Percentiles rank a stretch among this genome's conserved stretches.
These are phyloP conservation scores for Hypocryptadius cinnamomeus DNA, from an alignment of 2,113 vertebrate genomes.

Conservation along the genomic window DNA sequence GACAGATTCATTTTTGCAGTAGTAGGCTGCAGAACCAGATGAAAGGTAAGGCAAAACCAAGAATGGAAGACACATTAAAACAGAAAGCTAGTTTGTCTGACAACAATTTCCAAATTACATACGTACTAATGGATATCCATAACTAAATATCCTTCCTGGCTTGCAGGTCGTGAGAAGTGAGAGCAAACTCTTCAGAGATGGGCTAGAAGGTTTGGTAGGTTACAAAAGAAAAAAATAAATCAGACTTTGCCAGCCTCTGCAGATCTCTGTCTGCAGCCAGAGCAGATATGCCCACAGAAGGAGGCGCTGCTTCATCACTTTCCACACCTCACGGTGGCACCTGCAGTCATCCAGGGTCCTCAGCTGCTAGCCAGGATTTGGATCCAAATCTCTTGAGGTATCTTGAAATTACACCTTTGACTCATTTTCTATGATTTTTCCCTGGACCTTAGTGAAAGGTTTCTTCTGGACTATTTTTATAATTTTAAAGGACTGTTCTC, in stretches of 20 bases:
- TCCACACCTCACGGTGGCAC: background rate
- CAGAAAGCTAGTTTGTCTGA: background rate
- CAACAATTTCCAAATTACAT: background rate
- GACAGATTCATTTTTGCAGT: background rate
- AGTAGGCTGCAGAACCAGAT: background rate
- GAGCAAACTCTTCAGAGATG: background rate
- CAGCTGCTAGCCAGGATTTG: background rate
- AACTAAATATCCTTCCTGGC: background rate
- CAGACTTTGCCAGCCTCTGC: no score
- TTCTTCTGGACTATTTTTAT: background rate
- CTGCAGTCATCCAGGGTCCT: accelerated
- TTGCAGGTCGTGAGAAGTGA: background rate
- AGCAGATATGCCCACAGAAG: background rate
- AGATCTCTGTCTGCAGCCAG: no score
- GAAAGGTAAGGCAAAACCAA: background rate
- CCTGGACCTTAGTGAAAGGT: background rate
- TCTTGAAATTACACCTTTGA: background rate
- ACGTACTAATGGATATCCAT: background rate
- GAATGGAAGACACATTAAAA: background rate
- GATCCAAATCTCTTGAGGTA: no score
- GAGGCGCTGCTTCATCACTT: slow-evolving; percentile 49
- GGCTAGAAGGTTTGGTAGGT: background rate
- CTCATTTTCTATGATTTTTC: background rate
- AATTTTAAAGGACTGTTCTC: background rate
- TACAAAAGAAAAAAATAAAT: background rate